These are phyloP conservation scores for Psophia crepitans DNA, from an alignment of 2,113 vertebrate species.

Conservation along the genomic window DNA sequence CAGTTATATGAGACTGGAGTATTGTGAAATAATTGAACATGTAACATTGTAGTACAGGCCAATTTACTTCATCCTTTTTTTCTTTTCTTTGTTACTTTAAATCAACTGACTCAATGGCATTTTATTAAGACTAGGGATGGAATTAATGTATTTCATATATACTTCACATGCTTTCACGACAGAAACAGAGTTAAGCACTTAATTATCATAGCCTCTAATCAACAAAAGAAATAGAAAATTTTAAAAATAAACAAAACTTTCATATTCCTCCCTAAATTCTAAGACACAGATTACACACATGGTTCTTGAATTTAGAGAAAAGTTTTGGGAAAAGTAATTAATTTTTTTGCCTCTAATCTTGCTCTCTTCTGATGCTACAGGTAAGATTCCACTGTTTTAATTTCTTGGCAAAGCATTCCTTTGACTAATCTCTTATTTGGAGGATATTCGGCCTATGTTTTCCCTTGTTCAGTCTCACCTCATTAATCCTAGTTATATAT, in stretches of 20 bases:
- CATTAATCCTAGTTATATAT: neutral
- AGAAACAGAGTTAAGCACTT: neutral
- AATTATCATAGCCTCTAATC: neutral
- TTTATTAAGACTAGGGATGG: neutral
- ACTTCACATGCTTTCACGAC: neutral
- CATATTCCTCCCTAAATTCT: neutral
- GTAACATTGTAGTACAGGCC: neutral
- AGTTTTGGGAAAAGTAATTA: neutral
- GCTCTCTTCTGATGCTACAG: neutral
- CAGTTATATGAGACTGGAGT: neutral
- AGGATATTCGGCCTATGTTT: neutral
- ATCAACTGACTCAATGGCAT: neutral
- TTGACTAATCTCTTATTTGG: neutral
- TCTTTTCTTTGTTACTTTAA: neutral
- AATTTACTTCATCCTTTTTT: neutral
- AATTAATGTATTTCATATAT: neutral
- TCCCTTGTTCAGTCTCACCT: constrained; percentile 23
- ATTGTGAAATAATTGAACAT: neutral
- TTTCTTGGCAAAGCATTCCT: neutral
- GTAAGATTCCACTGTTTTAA: neutral
- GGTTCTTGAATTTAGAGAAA: neutral
- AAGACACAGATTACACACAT: neutral
- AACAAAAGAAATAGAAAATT: neutral
- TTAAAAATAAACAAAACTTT: neutral
- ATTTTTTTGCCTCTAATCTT: neutral